phyloP scores from a whole-genome alignment of 2,888 invertebrate genomes.

The Pemphredon lugubris region DNA sequence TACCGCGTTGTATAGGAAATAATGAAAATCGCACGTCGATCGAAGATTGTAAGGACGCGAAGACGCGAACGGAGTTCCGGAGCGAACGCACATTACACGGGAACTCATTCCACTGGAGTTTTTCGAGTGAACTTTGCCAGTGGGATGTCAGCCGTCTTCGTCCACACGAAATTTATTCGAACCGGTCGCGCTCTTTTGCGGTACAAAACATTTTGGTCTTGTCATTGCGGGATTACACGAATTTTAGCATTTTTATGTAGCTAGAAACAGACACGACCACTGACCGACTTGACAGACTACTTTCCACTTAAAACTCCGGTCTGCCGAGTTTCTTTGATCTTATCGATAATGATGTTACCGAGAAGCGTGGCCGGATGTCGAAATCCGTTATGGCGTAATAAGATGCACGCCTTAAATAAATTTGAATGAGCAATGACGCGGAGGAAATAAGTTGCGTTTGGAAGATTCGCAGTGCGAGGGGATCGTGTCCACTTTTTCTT shows the following conservation, averaged over 20 bases:
- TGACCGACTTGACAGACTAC: constrained; percentile 35
- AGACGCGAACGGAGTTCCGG: too few species aligned
- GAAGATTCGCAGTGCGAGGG: not conserved
- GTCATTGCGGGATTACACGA: constrained; percentile 6
- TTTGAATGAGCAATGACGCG: constrained; percentile 32
- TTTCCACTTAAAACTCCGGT: constrained; percentile 51
- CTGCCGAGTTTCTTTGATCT: constrained; percentile 47
- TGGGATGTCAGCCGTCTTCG: not conserved
- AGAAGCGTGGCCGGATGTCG: constrained; percentile 45
- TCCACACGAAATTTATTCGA: not conserved
- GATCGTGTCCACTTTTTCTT: too few species aligned
- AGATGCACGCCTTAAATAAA: constrained; percentile 26
- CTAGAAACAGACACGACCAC: constrained; percentile 28
- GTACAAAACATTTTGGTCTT: not conserved
- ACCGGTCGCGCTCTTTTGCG: not conserved
- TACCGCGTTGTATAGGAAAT: too few species aligned
- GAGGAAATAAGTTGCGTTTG: not conserved
- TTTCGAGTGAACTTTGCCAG: too few species aligned
- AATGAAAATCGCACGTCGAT: too few species aligned
- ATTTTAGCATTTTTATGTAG: constrained; percentile 26
- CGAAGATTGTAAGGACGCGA: too few species aligned
- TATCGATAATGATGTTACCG: constrained; percentile 50
- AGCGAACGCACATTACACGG: too few species aligned
- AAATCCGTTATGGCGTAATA: constrained; percentile 22
- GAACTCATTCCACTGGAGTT: too few species aligned